These are phyloP conservation scores for Kryptolebias marmoratus DNA, from an alignment of 2,113 vertebrate species.

Conservation along the genomic window DNA sequence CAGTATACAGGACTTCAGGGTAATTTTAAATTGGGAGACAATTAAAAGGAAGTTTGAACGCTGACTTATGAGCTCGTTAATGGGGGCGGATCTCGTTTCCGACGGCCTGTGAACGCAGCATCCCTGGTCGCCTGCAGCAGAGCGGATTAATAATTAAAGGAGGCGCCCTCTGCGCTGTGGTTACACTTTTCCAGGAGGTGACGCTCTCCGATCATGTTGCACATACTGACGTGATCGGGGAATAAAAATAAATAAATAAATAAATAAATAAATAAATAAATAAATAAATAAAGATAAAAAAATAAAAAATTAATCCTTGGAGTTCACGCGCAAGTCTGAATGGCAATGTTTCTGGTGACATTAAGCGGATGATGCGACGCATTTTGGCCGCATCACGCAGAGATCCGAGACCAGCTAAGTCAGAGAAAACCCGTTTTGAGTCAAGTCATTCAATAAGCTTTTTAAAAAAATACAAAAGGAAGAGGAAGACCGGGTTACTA, in stretches of 20 bases:
- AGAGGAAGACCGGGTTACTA: conserved; percentile 80
- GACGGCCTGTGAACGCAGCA: conserved; percentile 46
- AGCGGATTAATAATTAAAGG: background rate
- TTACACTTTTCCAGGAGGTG: conserved; percentile 47
- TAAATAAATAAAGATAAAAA: conserved; percentile 1
- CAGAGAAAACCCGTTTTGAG: conserved; percentile 4
- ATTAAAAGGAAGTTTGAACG: background rate
- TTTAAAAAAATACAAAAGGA: conserved; percentile 75
- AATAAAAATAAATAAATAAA: conserved; percentile 20
- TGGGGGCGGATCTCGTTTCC: background rate
- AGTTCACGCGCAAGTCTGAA: background rate
- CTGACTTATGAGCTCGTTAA: too few species aligned
- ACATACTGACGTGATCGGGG: conserved; percentile 9
- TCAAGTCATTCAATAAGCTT: conserved; percentile 54
- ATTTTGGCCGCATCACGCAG: background rate
- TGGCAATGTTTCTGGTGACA: background rate
- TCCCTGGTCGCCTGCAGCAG: background rate
- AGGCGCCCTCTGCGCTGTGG: conserved; percentile 20
- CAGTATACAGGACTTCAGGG: background rate
- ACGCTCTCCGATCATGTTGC: conserved; percentile 26
- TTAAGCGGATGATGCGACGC: conserved; percentile 2
- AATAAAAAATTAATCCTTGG: conserved; percentile 1
- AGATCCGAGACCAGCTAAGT: background rate
- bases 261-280: conserved; percentile 20
- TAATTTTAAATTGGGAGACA: background rate